Conservation (phyloP, 2,888 invertebrate genomes). For the Napeogenes inachia region DNA sequence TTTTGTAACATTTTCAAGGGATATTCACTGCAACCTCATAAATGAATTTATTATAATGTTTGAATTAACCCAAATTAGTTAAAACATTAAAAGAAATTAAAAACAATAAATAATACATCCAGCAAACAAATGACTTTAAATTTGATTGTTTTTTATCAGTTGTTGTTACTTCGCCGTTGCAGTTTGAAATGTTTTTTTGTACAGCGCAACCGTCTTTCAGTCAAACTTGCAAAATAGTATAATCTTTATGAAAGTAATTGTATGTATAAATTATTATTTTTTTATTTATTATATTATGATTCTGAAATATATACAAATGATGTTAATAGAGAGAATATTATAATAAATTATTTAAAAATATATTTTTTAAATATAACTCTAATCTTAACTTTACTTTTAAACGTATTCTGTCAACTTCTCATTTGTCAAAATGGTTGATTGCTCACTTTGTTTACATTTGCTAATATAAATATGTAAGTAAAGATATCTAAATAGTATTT, state of each 20-base stretch:
- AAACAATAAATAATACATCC: slow-evolving; percentile 48
- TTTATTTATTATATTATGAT: no score
- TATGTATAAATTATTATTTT: not conserved
- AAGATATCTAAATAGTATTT: no score
- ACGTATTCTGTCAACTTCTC: no score
- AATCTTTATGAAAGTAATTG: slow-evolving; percentile 1
- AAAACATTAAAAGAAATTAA: slow-evolving; percentile 30
- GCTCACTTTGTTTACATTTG: no score
- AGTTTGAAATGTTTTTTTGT: slow-evolving; percentile 51
- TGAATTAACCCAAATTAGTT: slow-evolving; percentile 13
- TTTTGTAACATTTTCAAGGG: slow-evolving; percentile 54
- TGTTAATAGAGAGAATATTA: no score
- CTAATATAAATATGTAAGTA: no score
- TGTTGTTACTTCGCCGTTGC: slow-evolving; percentile 56
- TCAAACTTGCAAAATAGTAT: slow-evolving; percentile 3
- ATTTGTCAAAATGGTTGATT: no score
- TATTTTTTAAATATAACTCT: no score
- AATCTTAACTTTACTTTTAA: no score
- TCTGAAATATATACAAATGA: no score
- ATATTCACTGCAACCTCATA: not conserved
- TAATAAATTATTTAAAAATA: no score
- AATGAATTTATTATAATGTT: no score
- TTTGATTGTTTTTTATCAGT: slow-evolving; percentile 31
- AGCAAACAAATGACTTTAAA: slow-evolving; percentile 41
- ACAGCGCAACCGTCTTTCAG: slow-evolving; percentile 8